These are phyloP conservation scores for Dicyrtoma fusca DNA, from an alignment of 2,888 invertebrate species.

Conservation along the genomic window DNA sequence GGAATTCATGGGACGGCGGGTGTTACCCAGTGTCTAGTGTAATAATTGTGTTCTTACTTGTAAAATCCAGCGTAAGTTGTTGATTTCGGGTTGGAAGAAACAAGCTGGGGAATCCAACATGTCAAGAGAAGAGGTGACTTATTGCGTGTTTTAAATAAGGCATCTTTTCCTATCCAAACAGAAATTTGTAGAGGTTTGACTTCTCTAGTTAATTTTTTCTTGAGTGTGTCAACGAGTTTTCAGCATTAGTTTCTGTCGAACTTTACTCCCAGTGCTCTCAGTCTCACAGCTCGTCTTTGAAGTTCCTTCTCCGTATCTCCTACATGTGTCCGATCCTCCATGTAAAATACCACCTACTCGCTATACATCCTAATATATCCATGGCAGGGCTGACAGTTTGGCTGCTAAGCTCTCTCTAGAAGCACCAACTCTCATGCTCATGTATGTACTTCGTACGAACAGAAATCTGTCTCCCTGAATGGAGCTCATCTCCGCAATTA, in stretches of 20 bases:
- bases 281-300: neutral
- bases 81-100: conserved; percentile 28
- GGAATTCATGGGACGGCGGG: neutral
- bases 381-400: too few species aligned
- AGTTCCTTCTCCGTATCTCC: neutral
- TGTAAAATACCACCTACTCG: conserved; percentile 20
- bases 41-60: conserved; percentile 1
- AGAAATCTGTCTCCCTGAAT: too few species aligned
- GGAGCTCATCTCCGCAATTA: too few species aligned
- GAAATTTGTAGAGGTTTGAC: conserved; percentile 47
- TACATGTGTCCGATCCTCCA: conserved; percentile 9
- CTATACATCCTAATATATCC: too few species aligned
- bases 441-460: too few species aligned
- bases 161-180: conserved; percentile 52
- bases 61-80: conserved; percentile 25
- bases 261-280: conserved; percentile 1
- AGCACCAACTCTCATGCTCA: too few species aligned
- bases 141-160: conserved; percentile 50
- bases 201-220: conserved; percentile 39
- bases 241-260: conserved; percentile 1
- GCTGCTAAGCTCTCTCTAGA: too few species aligned
- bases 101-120: conserved; percentile 35
- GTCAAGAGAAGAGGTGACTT: conserved; percentile 48
- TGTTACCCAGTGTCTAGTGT: neutral
- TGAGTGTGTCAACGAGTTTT: conserved; percentile 16